phyloP scores from a whole-genome alignment of 1,140 invertebrate species.

The Dendrolimus kikuchii region DNA sequence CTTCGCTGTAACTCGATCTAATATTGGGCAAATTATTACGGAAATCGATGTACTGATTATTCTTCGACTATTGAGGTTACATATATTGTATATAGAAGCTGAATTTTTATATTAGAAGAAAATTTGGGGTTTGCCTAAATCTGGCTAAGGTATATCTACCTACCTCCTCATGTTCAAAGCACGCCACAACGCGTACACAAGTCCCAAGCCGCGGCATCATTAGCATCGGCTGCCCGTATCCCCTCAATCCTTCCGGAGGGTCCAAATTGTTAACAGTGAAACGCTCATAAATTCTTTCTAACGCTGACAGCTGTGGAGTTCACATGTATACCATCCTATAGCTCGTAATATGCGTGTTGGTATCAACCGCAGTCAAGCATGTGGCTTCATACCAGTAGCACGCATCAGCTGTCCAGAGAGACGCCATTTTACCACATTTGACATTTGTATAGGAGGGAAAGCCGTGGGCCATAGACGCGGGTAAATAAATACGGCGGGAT shows the following conservation, averaged over 20 bases:
- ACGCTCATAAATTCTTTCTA: slow-evolving; percentile 40
- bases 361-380: slow-evolving; percentile 43
- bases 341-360: slow-evolving; percentile 23
- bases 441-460: slow-evolving; percentile 21
- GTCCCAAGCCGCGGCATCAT: background rate
- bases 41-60: no score
- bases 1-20: no score
- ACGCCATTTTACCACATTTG: slow-evolving; percentile 38
- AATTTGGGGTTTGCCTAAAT: no score
- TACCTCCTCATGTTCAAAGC: no score
- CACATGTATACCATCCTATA: slow-evolving; percentile 42
- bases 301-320: slow-evolving; percentile 30
- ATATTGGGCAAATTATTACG: no score
- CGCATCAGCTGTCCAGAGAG: slow-evolving; percentile 30
- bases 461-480: no score
- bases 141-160: no score
- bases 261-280: slow-evolving; percentile 1
- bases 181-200: no score
- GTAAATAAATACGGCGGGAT: no score
- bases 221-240: background rate
- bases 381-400: slow-evolving; percentile 32
- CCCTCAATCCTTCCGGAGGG: slow-evolving; percentile 29
- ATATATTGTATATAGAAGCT: no score
- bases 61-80: no score
- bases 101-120: no score